These are phyloP conservation scores for Camponotus fellah DNA, from an alignment of 2,888 invertebrate species.

Conservation along the genomic window DNA sequence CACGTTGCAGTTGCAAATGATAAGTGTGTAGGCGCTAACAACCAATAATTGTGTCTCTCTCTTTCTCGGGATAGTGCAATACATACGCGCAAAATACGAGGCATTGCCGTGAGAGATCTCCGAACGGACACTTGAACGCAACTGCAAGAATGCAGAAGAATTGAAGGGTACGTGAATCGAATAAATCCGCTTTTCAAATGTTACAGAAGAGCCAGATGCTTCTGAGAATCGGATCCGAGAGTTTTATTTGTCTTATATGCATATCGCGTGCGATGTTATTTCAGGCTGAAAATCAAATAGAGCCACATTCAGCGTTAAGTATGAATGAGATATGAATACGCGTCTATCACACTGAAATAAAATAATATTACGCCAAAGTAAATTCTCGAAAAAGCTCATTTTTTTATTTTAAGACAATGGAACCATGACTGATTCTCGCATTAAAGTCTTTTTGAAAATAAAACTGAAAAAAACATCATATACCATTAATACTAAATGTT, in stretches of 20 bases:
- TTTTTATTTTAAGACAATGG: slow-evolving; percentile 1
- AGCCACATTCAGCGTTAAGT: slow-evolving; percentile 13
- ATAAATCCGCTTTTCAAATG: slow-evolving; percentile 41
- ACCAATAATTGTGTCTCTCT: slow-evolving; percentile 39
- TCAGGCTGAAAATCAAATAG: slow-evolving; percentile 32
- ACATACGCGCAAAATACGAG: slow-evolving; percentile 38
- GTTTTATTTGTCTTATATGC: slow-evolving; percentile 6
- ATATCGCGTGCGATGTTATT: slow-evolving; percentile 27
- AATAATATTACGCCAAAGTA: background rate
- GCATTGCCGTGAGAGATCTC: slow-evolving; percentile 49
- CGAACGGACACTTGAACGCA: slow-evolving; percentile 9
- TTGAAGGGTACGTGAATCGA: slow-evolving; percentile 39
- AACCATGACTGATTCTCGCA: background rate
- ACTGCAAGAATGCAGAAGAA: slow-evolving; percentile 24
- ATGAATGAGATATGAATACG: slow-evolving; percentile 3
- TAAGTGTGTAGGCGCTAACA: slow-evolving; percentile 55
- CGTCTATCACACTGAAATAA: background rate
- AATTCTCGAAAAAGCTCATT: background rate
- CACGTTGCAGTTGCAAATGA: slow-evolving; percentile 46
- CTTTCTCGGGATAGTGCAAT: slow-evolving; percentile 25
- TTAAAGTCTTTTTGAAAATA: background rate
- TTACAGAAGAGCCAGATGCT: slow-evolving; percentile 7
- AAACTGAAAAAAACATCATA: background rate
- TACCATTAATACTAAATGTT: background rate
- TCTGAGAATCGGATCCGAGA: slow-evolving; percentile 4